A percentile compares a stretch with the other conserved stretches of the same genome.
Evolutionary conservation across 2,113 vertebrate species (phyloP).

Genomic region (Probosciger aterrimus): DNA sequence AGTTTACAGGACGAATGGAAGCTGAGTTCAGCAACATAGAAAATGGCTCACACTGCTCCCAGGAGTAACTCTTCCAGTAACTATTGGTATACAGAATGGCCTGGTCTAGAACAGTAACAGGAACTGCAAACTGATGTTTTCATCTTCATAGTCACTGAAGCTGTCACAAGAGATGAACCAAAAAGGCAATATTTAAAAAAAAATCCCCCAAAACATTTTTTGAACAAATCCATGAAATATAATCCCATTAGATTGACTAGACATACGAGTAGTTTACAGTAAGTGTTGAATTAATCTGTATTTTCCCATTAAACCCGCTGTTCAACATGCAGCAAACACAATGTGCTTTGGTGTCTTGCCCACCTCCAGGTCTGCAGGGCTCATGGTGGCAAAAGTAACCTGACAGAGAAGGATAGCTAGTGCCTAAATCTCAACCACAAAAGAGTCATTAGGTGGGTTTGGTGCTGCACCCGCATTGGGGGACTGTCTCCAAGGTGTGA

Average conservation of each 20-base stretch:
- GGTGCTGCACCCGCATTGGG: rapidly evolving
- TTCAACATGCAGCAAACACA: not conserved
- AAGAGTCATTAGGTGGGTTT: not conserved
- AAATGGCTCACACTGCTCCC: not conserved
- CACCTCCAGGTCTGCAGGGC: not conserved
- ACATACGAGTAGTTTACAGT: not conserved
- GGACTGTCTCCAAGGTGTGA: not conserved
- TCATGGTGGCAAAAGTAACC: not conserved
- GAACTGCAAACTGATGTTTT: not conserved
- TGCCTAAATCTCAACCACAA: not conserved
- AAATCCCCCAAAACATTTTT: not conserved
- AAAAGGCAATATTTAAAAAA: not conserved
- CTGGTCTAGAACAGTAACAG: not conserved
- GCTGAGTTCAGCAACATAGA: not conserved
- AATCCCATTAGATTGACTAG: not conserved
- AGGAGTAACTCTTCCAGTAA: not conserved
- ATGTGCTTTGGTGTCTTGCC: too few species aligned
- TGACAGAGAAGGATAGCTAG: not conserved
- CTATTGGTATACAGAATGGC: not conserved
- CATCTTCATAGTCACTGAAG: not conserved
- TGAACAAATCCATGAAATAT: not conserved
- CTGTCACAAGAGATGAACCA: not conserved
- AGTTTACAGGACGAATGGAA: not conserved
- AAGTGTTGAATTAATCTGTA: not conserved
- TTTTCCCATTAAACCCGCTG: not conserved